Evolutionary conservation across 2,113 vertebrate species (phyloP).

Genomic region (Macrotis lagotis): DNA sequence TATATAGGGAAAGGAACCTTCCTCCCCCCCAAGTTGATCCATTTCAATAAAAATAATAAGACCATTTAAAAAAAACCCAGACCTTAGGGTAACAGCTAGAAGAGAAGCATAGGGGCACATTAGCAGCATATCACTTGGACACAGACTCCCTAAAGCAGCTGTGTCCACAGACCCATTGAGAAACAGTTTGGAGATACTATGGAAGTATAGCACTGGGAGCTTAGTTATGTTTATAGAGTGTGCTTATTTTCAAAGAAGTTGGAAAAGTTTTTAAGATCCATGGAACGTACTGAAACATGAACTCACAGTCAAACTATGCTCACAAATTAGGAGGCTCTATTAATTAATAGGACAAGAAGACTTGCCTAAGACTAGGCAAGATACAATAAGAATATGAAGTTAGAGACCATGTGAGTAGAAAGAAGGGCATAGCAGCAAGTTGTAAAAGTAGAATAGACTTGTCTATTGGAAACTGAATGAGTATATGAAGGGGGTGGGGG

Average conservation of each 20-base stretch:
- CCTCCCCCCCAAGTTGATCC: no score
- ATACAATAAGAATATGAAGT: neutral
- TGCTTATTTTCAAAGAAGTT: neutral
- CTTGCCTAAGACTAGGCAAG: neutral
- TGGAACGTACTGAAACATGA: no score
- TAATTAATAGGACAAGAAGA: neutral
- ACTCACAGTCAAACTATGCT: no score
- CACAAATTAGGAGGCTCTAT: neutral
- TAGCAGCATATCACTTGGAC: no score
- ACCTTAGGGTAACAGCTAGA: no score
- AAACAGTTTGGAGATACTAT: neutral
- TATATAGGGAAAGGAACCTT: no score
- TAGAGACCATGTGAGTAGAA: neutral
- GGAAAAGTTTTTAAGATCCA: no score
- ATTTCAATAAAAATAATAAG: no score
- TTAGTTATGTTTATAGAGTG: neutral
- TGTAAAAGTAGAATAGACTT: neutral
- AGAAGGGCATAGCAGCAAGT: neutral
- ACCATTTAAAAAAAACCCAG: no score
- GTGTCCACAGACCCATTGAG: neutral
- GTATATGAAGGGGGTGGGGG: neutral
- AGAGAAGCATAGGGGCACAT: no score
- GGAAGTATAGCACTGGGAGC: neutral
- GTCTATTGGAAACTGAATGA: neutral
- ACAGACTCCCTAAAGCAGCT: neutral